Conservation (phyloP, 2,888 invertebrate species). For the Parnassius glacialis region DNA sequence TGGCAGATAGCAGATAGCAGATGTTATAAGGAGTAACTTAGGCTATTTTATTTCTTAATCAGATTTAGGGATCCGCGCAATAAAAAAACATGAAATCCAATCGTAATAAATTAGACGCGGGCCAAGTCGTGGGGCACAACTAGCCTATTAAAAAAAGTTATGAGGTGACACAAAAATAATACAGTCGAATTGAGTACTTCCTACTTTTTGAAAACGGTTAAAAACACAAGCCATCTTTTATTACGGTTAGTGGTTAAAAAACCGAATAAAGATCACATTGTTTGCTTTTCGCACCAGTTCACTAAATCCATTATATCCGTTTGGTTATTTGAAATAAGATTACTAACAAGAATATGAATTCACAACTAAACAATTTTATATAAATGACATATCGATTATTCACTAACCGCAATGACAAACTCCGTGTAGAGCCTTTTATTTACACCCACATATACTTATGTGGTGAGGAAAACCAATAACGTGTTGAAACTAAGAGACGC, state of each 20-base stretch:
- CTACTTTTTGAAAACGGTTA: too few relatives aligned
- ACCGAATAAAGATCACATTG: conserved; percentile 5
- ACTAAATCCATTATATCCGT: conserved; percentile 28
- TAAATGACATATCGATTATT: conserved; percentile 12
- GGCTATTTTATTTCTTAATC: too few relatives aligned
- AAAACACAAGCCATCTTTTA: not conserved
- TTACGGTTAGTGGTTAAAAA: not conserved
- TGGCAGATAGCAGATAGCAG: too few relatives aligned
- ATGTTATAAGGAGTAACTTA: too few relatives aligned
- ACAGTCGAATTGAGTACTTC: too few relatives aligned
- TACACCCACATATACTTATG: conserved; percentile 33
- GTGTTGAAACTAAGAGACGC: conserved; percentile 39
- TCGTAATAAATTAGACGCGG: too few relatives aligned
- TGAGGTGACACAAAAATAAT: too few relatives aligned
- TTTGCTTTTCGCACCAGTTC: conserved; percentile 12
- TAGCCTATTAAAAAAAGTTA: too few relatives aligned
- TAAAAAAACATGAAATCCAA: too few relatives aligned
- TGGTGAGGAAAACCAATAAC: conserved; percentile 40
- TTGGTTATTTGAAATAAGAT: conserved; percentile 41
- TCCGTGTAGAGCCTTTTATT: conserved; percentile 31
- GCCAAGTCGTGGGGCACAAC: too few relatives aligned
- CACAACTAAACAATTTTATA: not conserved
- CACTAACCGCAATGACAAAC: conserved; percentile 6
- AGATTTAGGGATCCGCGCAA: too few relatives aligned
- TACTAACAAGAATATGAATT: conserved; percentile 49